These are phyloP conservation scores for Phoeniculus purpureus DNA, from an alignment of 2,797 vertebrate genomes.

Conservation along the genomic window DNA sequence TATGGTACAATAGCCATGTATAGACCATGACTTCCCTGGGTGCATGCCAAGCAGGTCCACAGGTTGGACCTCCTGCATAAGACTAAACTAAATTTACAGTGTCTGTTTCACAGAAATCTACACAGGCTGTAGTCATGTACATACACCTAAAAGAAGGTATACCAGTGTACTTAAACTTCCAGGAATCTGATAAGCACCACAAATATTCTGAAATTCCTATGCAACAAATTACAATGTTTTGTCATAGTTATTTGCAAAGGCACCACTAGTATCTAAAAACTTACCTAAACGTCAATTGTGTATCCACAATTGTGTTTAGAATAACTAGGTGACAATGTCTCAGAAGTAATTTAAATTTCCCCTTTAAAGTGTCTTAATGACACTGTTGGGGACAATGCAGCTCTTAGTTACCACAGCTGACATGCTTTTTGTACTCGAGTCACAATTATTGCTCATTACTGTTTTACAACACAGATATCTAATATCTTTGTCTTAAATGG, in stretches of 20 bases:
- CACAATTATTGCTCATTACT: not conserved
- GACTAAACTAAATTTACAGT: not conserved
- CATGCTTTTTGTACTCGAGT: not conserved
- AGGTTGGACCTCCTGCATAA: not conserved
- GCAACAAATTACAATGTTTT: not conserved
- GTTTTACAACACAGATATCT: not conserved
- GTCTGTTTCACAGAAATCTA: not conserved
- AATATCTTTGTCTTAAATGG: not conserved
- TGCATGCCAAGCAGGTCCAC: not conserved
- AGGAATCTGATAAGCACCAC: not conserved
- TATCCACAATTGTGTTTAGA: not conserved
- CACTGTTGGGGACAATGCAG: not conserved
- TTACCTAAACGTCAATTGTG: not conserved
- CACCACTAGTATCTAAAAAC: not conserved
- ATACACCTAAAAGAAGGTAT: not conserved
- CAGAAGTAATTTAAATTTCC: constrained; percentile 6
- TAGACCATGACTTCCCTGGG: not conserved
- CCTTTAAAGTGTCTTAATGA: not conserved
- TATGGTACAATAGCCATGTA: rapidly evolving
- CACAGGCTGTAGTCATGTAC: not conserved
- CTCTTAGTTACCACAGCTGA: not conserved
- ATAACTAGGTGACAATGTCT: not conserved
- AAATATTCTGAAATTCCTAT: not conserved
- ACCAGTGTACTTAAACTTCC: not conserved
- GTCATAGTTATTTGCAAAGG: not conserved